These are phyloP conservation scores for Caenorhabditis imperialis DNA, from an alignment of 2,888 invertebrate genomes.

Conservation along the genomic window DNA sequence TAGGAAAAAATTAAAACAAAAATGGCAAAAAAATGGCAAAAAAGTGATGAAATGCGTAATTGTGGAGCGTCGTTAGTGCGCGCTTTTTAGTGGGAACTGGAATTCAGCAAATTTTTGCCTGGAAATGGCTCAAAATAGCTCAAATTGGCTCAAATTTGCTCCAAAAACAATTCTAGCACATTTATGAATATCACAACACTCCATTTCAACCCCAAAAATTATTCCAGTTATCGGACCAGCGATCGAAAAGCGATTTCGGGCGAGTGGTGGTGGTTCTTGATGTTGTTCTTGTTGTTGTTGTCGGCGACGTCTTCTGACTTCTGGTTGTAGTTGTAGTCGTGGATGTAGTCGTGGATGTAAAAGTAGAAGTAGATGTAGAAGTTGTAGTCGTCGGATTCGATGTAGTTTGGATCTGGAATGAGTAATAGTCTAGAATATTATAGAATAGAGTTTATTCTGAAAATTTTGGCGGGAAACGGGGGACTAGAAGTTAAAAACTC, in stretches of 20 bases:
- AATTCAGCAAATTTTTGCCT: too few species aligned
- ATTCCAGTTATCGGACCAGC: constrained; percentile 32
- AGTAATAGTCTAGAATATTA: too few species aligned
- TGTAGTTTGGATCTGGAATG: too few species aligned
- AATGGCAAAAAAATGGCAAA: constrained; percentile 7
- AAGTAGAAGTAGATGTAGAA: not conserved
- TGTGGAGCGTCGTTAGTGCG: too few species aligned
- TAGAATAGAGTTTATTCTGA: too few species aligned
- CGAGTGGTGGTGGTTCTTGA: constrained; percentile 25
- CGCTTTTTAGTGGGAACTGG: too few species aligned
- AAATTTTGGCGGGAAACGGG: constrained; percentile 6
- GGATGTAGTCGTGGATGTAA: constrained; percentile 9
- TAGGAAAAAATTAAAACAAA: not conserved
- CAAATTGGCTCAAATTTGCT: too few species aligned
- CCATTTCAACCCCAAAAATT: constrained; percentile 32
- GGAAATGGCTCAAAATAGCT: too few species aligned
- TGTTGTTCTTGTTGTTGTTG: constrained; percentile 3
- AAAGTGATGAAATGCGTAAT: constrained; percentile 42
- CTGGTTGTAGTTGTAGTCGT: constrained; percentile 9
- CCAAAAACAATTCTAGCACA: too few species aligned
- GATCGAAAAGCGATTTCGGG: constrained; percentile 17
- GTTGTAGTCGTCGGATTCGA: not conserved
- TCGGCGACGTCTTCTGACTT: too few species aligned
- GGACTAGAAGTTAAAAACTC: constrained; percentile 21
- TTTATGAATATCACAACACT: not conserved